Evolutionary conservation across 1,140 invertebrate genomes (phyloP).

Genomic region (Pogonognathellus flavescens): DNA sequence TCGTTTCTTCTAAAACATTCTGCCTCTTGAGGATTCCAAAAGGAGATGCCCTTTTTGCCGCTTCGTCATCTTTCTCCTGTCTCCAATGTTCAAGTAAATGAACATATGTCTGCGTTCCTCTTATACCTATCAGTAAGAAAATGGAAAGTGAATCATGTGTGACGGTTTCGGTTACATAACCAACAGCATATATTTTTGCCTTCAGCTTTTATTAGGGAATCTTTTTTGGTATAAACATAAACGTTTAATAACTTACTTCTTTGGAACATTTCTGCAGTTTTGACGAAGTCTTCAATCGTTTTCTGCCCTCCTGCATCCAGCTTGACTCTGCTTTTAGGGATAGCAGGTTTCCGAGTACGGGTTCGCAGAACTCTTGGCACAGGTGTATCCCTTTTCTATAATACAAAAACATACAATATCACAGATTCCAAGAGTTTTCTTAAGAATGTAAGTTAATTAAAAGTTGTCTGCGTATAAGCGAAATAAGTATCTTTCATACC

Average conservation of each 20-base stretch:
- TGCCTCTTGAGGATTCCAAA: constrained; percentile 36
- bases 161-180: too few species aligned
- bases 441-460: too few species aligned
- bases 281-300: constrained; percentile 42
- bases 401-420: background rate
- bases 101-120: constrained; percentile 38
- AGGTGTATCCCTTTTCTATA: constrained; percentile 63
- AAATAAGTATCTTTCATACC: constrained; percentile 50
- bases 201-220: too few species aligned
- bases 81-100: constrained; percentile 41
- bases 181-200: too few species aligned
- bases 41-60: constrained; percentile 31
- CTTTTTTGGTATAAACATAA: too few species aligned
- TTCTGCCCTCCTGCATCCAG: constrained; percentile 47
- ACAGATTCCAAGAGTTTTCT: too few species aligned
- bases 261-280: constrained; percentile 56
- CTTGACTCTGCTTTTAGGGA: constrained; percentile 50
- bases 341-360: constrained; percentile 12
- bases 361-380: constrained; percentile 54
- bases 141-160: too few species aligned
- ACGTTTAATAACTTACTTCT: too few species aligned
- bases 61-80: background rate
- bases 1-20: background rate
- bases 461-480: too few species aligned
- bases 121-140: too few species aligned